These are phyloP conservation scores for Tyrophagus putrescentiae DNA, from an alignment of 1,140 invertebrate species.

Conservation along the genomic window DNA sequence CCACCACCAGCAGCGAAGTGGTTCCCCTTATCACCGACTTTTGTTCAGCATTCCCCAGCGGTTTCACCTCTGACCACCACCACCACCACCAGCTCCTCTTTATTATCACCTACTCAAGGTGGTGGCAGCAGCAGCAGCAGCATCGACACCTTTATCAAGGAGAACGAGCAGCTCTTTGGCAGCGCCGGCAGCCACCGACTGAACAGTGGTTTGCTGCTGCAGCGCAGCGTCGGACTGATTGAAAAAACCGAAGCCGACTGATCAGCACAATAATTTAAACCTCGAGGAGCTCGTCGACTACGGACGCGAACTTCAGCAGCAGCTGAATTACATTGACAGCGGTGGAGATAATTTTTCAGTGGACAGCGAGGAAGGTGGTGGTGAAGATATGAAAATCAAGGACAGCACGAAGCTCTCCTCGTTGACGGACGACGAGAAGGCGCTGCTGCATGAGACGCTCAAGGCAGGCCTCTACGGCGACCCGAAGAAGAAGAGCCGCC, in stretches of 20 bases:
- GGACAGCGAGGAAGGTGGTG: background rate
- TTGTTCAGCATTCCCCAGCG: background rate
- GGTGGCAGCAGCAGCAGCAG: background rate
- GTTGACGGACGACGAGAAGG: conserved; percentile 18
- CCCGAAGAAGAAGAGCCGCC: background rate
- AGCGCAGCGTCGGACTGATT: conserved; percentile 1
- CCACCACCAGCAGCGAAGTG: background rate
- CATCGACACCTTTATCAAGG: conserved; percentile 3
- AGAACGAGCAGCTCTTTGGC: conserved; percentile 7
- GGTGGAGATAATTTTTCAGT: background rate
- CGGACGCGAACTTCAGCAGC: background rate
- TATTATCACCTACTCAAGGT: too few species aligned
- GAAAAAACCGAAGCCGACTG: background rate
- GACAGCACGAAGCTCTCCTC: conserved; percentile 2
- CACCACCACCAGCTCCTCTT: too few species aligned
- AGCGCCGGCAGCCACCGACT: background rate
- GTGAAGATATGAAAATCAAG: background rate
- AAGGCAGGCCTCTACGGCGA: background rate
- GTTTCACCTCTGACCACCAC: background rate
- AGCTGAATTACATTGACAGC: background rate
- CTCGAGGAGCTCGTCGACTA: background rate
- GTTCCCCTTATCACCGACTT: too few species aligned
- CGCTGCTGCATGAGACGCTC: conserved; percentile 15
- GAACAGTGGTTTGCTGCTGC: too few species aligned
- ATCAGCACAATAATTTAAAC: background rate